phyloP scores from a whole-genome alignment of 2,797 vertebrate genomes.

The Carduelis carduelis region DNA sequence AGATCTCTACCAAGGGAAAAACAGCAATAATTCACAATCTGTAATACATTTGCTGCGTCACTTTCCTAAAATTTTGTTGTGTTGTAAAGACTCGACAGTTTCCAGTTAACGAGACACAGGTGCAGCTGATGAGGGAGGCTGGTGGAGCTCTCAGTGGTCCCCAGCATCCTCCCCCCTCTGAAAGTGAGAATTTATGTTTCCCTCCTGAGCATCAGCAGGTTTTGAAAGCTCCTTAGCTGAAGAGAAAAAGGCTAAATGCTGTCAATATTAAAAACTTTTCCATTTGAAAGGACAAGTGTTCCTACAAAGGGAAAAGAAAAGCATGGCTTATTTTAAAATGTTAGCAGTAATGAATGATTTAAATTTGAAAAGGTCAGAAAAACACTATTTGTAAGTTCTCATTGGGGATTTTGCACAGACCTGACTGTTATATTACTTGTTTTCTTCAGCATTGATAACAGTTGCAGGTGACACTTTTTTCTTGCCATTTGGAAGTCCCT shows the following conservation, averaged over 20 bases:
- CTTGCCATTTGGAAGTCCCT: neutral
- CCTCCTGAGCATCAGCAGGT: neutral
- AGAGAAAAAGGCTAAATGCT: neutral
- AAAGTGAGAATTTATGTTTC: neutral
- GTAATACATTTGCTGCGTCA: neutral
- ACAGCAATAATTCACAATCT: neutral
- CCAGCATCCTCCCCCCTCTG: neutral
- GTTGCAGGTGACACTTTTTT: neutral
- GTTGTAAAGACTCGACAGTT: neutral
- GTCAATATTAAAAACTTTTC: conserved; percentile 9
- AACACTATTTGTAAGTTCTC: neutral
- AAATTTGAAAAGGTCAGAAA: conserved; percentile 39
- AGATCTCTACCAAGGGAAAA: neutral
- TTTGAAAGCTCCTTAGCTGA: neutral
- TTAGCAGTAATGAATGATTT: conserved; percentile 27
- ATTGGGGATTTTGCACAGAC: neutral
- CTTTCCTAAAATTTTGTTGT: neutral
- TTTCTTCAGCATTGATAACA: neutral
- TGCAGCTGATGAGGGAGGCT: neutral
- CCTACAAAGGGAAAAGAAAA: neutral
- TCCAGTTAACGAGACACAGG: conserved; percentile 44
- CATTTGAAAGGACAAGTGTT: neutral
- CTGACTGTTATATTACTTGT: neutral
- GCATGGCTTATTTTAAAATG: conserved; percentile 11
- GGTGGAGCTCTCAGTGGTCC: neutral